Percentiles rank a stretch among this genome's conserved stretches.
Conservation (phyloP, 2,797 vertebrate genomes). For the Liasis olivaceus region DNA sequence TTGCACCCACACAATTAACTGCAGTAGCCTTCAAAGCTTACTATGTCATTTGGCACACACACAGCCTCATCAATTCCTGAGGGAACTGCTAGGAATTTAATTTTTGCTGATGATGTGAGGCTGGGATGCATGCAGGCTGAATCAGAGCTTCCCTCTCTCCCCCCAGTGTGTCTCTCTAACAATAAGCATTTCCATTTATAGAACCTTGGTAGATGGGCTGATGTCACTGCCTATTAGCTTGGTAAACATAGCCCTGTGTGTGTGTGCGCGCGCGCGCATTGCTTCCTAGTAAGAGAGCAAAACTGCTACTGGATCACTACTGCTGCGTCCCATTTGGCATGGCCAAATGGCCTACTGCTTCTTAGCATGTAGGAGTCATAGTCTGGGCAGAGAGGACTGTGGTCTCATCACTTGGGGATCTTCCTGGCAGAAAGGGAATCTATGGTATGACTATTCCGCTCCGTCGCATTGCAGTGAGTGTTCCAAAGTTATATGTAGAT, state of each 20-base stretch:
- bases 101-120: constrained; percentile 34
- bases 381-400: neutral
- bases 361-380: neutral
- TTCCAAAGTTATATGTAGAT: neutral
- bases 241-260: constrained; percentile 15
- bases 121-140: constrained; percentile 8
- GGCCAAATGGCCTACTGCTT: neutral
- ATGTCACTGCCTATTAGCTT: constrained; percentile 49
- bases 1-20: neutral
- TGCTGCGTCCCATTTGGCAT: constrained; percentile 4
- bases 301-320: neutral
- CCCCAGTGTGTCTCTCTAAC: neutral
- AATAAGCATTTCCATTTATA: constrained; percentile 69
- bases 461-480: neutral
- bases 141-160: neutral
- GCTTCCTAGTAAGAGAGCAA: neutral
- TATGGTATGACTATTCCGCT: neutral
- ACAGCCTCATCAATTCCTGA: constrained; percentile 38
- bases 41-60: neutral
- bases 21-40: neutral
- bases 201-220: constrained; percentile 47
- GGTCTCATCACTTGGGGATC: neutral
- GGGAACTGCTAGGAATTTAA: neutral
- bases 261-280: neutral
- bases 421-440: neutral